Conservation (phyloP, 2,888 invertebrate genomes). For the Ormyrus thymus region DNA sequence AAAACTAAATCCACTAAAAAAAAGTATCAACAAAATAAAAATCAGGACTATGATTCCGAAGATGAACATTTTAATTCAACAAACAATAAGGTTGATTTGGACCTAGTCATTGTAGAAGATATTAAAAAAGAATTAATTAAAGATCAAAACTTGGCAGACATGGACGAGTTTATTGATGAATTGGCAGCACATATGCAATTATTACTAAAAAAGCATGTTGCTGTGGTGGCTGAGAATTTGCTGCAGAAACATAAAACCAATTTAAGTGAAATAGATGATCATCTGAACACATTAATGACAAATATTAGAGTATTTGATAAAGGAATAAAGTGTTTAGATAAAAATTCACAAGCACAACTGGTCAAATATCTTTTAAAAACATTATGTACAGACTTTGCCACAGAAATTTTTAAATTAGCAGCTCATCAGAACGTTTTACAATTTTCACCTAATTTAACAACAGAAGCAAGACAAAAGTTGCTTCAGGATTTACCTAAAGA, state of each 20-base stretch:
- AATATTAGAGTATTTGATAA: slow-evolving; percentile 89
- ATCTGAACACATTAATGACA: slow-evolving; percentile 84
- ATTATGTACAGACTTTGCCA: slow-evolving; percentile 87
- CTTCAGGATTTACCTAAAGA: slow-evolving; percentile 82
- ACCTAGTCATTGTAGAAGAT: slow-evolving; percentile 82
- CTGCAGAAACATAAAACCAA: slow-evolving; percentile 80
- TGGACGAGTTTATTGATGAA: slow-evolving; percentile 83
- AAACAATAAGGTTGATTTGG: slow-evolving; percentile 77
- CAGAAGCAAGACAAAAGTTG: slow-evolving; percentile 82
- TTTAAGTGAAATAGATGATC: slow-evolving; percentile 80
- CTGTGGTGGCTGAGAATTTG: slow-evolving; percentile 83
- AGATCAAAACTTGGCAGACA: slow-evolving; percentile 78
- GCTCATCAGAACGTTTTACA: slow-evolving; percentile 79
- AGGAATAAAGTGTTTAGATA: slow-evolving; percentile 81
- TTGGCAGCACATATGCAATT: slow-evolving; percentile 84
- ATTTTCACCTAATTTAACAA: slow-evolving; percentile 80
- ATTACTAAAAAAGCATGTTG: slow-evolving; percentile 82
- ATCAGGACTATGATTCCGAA: slow-evolving; percentile 79
- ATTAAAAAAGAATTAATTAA: slow-evolving; percentile 80
- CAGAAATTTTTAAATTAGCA: slow-evolving; percentile 86
- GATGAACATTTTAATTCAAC: slow-evolving; percentile 76
- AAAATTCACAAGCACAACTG: slow-evolving; percentile 81
- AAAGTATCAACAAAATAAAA: slow-evolving; percentile 78
- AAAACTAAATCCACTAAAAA: slow-evolving; percentile 96
- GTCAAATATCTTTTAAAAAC: slow-evolving; percentile 90